These are phyloP conservation scores for Heliocidaris tuberculata DNA, from an alignment of 35 echinoderm and acorn worm genomes.

Conservation along the genomic window DNA sequence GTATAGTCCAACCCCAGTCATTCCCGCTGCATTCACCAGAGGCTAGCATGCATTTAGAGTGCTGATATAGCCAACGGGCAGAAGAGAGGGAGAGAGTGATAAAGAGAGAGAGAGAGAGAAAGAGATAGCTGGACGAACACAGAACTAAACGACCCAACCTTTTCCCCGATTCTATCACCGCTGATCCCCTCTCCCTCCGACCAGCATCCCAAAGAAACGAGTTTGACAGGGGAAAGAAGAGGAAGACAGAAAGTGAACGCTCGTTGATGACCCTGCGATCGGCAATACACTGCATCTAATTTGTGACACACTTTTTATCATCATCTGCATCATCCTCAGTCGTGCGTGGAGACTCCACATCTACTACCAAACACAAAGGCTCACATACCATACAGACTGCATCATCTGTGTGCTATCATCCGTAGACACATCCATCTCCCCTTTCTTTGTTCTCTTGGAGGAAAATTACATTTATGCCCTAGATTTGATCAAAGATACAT, in stretches of 20 bases:
- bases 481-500: background rate
- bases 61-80: background rate
- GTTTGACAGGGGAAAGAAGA: background rate
- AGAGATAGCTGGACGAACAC: background rate
- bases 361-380: slow-evolving; percentile 1
- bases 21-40: background rate
- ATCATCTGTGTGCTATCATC: background rate
- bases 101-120: background rate
- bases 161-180: background rate
- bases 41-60: background rate
- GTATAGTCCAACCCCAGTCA: background rate
- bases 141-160: background rate
- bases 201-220: background rate
- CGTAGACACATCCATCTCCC: background rate
- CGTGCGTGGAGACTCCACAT: background rate
- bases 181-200: background rate
- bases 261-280: slow-evolving; percentile 5
- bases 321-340: slow-evolving; percentile 37
- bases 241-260: background rate
- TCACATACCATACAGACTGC: background rate
- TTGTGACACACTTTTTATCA: slow-evolving; percentile 45
- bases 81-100: background rate
- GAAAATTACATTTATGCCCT: background rate
- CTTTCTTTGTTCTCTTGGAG: background rate
- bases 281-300: slow-evolving; percentile 47